These are phyloP conservation scores for Yponomeuta sedellus DNA, from an alignment of 2,888 invertebrate genomes.

Conservation along the genomic window DNA sequence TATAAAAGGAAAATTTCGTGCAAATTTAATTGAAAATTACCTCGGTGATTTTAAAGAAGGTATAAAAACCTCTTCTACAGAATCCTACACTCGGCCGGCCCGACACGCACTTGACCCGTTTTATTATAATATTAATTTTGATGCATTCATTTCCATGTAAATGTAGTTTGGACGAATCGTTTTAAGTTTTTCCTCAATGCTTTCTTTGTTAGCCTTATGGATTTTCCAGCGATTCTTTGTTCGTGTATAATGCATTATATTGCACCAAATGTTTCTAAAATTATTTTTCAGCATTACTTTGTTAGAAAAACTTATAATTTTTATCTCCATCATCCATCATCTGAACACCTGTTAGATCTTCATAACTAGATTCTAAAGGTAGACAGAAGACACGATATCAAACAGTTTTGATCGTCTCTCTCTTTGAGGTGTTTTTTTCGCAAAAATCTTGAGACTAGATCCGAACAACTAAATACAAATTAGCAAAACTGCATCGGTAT, in stretches of 20 bases:
- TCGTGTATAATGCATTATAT: conserved; percentile 18
- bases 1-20: no score
- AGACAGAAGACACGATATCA: no score
- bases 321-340: neutral
- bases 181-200: neutral
- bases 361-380: no score
- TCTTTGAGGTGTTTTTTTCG: no score
- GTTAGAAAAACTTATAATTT: neutral
- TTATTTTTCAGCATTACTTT: neutral
- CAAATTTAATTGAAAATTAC: no score
- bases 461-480: neutral
- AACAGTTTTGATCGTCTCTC: no score
- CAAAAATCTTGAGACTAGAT: neutral
- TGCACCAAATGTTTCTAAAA: conserved; percentile 14
- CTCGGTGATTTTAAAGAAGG: no score
- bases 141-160: neutral
- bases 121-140: neutral
- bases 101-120: no score
- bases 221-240: conserved; percentile 14
- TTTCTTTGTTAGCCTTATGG: conserved; percentile 16
- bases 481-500: neutral
- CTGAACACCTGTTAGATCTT: neutral
- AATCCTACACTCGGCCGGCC: no score
- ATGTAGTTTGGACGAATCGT: neutral
- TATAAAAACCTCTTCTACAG: no score